Conservation (phyloP, 2,888 invertebrate species). For the Zygaena filipendulae region DNA sequence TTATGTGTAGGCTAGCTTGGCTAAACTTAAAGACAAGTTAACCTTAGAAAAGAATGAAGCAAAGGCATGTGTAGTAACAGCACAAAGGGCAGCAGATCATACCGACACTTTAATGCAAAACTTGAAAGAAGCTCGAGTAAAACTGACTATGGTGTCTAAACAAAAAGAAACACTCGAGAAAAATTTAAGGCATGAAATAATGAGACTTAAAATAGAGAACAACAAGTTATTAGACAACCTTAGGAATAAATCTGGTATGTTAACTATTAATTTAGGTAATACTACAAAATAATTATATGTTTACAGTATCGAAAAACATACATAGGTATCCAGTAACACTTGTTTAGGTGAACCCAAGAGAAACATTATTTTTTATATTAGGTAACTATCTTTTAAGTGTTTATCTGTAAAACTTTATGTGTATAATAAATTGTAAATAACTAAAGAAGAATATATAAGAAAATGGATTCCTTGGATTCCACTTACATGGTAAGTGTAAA, state of each 20-base stretch:
- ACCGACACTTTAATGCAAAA: slow-evolving; percentile 41
- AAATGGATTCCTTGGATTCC: no score
- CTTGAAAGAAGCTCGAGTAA: slow-evolving; percentile 33
- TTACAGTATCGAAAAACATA: no score
- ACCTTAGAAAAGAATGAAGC: slow-evolving; percentile 46
- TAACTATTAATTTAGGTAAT: background rate
- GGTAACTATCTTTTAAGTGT: no score
- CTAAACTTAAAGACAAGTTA: slow-evolving; percentile 37
- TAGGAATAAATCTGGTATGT: slow-evolving; percentile 41
- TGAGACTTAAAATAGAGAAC: slow-evolving; percentile 43
- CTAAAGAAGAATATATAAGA: no score
- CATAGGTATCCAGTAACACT: no score
- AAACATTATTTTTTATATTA: no score
- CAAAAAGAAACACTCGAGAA: slow-evolving; percentile 48
- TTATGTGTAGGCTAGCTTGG: slow-evolving; percentile 32
- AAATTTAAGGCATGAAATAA: slow-evolving; percentile 40
- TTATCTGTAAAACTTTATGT: no score
- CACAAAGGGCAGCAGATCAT: slow-evolving; percentile 46
- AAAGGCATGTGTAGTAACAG: slow-evolving; percentile 50
- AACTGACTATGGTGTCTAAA: slow-evolving; percentile 38
- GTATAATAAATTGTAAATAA: no score
- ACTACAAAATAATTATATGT: slow-evolving; percentile 1
- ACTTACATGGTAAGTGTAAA: no score
- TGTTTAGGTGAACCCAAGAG: no score
- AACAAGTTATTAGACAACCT: slow-evolving; percentile 44